Conservation (phyloP, 2,113 vertebrate species). For the Dicrurus megarhynchus region DNA sequence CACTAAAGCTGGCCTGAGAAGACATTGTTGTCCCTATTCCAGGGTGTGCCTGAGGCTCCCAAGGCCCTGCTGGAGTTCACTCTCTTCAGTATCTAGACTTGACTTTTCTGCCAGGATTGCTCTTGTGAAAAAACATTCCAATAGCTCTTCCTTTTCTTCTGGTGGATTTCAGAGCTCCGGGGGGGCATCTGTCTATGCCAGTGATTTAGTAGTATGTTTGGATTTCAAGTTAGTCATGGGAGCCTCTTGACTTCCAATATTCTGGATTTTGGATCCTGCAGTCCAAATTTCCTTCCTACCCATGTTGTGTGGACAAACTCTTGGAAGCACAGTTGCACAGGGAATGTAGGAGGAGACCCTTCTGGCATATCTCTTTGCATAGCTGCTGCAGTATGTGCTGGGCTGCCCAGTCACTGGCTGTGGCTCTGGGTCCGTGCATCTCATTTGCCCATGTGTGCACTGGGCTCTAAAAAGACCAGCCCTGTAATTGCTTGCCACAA, state of each 20-base stretch:
- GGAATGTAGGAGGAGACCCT: neutral
- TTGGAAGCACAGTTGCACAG: neutral
- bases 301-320: neutral
- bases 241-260: neutral
- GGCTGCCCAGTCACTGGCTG: neutral
- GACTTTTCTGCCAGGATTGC: neutral
- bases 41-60: neutral
- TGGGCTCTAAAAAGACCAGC: neutral
- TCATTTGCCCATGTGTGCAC: neutral
- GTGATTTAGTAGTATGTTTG: neutral
- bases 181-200: neutral
- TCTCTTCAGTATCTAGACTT: neutral
- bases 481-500: neutral
- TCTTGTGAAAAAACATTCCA: neutral
- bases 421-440: neutral
- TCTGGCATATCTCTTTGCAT: neutral
- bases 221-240: neutral
- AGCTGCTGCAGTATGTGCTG: neutral
- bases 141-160: neutral
- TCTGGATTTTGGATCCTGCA: neutral
- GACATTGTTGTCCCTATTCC: neutral
- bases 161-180: neutral
- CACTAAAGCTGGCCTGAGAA: neutral
- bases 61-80: neutral
- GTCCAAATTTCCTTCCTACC: neutral